These are phyloP conservation scores for Odontesthes bonariensis DNA, from an alignment of 2,113 vertebrate species.

Conservation along the genomic window DNA sequence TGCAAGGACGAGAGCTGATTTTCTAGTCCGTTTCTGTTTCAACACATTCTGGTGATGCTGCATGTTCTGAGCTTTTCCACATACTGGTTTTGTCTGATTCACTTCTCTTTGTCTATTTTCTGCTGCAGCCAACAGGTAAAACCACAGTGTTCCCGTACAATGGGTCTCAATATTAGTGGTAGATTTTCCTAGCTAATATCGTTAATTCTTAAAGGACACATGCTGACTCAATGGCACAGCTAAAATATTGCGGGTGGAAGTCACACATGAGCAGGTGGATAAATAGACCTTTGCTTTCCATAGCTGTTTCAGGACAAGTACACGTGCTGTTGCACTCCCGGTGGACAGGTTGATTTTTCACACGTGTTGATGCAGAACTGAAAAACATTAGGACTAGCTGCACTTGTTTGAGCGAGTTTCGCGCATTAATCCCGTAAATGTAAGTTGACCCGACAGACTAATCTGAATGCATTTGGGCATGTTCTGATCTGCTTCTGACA, in stretches of 20 bases:
- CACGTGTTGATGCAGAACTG: conserved; percentile 12
- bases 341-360: conserved; percentile 20
- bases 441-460: conserved; percentile 41
- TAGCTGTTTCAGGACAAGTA: not conserved
- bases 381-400: conserved; percentile 33
- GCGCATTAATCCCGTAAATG: conserved; percentile 31
- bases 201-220: not conserved
- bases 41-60: no score
- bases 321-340: not conserved
- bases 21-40: no score
- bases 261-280: not conserved
- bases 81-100: no score
- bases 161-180: not conserved
- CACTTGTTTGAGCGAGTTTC: conserved; percentile 12
- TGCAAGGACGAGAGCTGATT: no score
- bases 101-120: no score
- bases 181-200: not conserved
- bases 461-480: conserved; percentile 36
- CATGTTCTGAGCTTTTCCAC: no score
- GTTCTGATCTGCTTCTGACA: conserved; percentile 25
- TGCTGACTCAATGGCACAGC: no score
- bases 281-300: not conserved
- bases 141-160: no score
- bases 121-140: no score
- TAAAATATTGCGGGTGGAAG: no score